Evolutionary conservation across 2,888 invertebrate species (phyloP).

Genomic region (Anarsia innoxiella): DNA sequence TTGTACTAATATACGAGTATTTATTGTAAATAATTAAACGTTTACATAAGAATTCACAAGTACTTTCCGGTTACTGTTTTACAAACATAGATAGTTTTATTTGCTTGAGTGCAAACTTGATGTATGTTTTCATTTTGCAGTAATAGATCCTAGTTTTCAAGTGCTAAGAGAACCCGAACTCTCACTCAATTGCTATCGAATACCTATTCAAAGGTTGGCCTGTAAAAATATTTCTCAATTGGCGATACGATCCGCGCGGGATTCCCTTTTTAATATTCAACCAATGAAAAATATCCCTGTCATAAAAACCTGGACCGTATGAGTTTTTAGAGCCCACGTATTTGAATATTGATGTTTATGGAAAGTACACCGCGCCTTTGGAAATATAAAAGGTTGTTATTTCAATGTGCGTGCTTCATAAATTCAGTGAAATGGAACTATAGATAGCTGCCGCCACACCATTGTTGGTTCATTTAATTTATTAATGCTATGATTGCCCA

Average conservation of each 20-base stretch:
- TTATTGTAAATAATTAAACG: too few relatives aligned
- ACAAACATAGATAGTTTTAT: too few relatives aligned
- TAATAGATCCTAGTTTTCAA: too few relatives aligned
- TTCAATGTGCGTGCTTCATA: constrained; percentile 26
- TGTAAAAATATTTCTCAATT: constrained; percentile 65
- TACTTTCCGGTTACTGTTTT: too few relatives aligned
- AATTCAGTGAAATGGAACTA: constrained; percentile 32
- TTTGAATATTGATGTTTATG: constrained; percentile 70
- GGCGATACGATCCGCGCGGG: constrained; percentile 48
- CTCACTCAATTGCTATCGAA: constrained; percentile 58
- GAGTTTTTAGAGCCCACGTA: constrained; percentile 56
- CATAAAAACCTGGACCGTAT: constrained; percentile 63
- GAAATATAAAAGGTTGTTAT: constrained; percentile 29
- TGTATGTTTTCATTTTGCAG: too few relatives aligned
- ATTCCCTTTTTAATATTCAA: constrained; percentile 64
- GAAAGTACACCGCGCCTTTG: constrained; percentile 33
- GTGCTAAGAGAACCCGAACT: too few relatives aligned
- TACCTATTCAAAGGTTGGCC: constrained; percentile 61
- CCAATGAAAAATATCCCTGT: constrained; percentile 63
- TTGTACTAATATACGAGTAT: too few relatives aligned
- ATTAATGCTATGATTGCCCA: constrained; percentile 11
- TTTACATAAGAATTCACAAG: too few relatives aligned
- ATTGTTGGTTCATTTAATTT: constrained; percentile 13
- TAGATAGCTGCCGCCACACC: constrained; percentile 21
- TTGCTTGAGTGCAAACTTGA: too few relatives aligned